phyloP scores from a whole-genome alignment of 2,888 invertebrate species.

The Drosophila ezoana region DNA sequence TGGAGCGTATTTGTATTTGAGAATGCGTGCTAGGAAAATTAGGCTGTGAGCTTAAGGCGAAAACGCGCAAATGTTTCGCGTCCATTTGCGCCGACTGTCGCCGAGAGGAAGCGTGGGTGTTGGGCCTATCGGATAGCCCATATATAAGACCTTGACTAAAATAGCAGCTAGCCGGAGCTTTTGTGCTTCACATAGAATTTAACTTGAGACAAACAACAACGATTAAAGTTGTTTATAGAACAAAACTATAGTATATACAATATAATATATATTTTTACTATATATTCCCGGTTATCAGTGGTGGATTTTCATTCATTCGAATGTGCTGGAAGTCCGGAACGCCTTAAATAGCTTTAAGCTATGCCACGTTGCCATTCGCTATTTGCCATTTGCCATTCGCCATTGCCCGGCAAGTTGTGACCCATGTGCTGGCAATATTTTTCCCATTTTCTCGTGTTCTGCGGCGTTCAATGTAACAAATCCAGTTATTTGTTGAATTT shows the following conservation, averaged over 20 bases:
- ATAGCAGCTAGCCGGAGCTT: conserved; percentile 17
- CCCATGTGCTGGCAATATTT: conserved; percentile 7
- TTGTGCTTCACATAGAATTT: no score
- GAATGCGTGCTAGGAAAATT: conserved; percentile 6
- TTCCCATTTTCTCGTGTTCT: conserved; percentile 11
- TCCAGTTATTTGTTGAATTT: conserved; percentile 81
- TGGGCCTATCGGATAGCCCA: conserved; percentile 16
- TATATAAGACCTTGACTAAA: conserved; percentile 41
- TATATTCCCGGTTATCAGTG: conserved; percentile 30
- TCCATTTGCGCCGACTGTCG: conserved; percentile 25
- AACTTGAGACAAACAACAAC: conserved; percentile 18
- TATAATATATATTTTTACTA: background rate
- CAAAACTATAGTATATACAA: background rate
- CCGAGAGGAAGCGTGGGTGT: conserved; percentile 34
- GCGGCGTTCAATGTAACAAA: conserved; percentile 66
- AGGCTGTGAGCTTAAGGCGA: conserved; percentile 6
- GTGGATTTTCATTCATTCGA: conserved; percentile 25
- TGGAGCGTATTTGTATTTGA: conserved; percentile 2
- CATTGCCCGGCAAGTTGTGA: conserved; percentile 5
- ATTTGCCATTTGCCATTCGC: conserved; percentile 2
- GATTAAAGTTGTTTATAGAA: conserved; percentile 42
- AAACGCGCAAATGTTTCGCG: conserved; percentile 30
- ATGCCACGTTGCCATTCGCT: conserved; percentile 13
- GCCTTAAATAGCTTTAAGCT: conserved; percentile 26
- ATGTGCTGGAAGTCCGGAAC: conserved; percentile 4